Evolutionary conservation across 1,140 invertebrate genomes (phyloP).

Genomic region (Apis florea): DNA sequence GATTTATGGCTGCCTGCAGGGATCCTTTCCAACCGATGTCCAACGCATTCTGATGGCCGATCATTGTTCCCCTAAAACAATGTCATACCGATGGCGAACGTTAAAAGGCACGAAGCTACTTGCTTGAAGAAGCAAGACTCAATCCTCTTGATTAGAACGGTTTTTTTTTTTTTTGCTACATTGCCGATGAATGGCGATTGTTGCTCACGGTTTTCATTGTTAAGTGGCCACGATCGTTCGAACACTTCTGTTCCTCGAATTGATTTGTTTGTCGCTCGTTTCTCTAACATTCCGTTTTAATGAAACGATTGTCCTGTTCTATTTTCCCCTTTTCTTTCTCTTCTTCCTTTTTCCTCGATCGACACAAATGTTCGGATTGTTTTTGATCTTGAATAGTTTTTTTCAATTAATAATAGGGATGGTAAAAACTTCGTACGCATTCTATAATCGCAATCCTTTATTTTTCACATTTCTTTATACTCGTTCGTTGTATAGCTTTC

Average conservation of each 20-base stretch:
- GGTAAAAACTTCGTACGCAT: too few relatives aligned
- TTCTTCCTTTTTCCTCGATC: background rate
- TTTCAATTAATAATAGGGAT: too few relatives aligned
- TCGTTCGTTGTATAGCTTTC: too few relatives aligned
- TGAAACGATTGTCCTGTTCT: background rate
- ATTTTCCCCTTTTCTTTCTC: background rate
- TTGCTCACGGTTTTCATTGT: slow-evolving; percentile 3
- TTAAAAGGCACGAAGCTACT: background rate
- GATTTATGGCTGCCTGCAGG: slow-evolving; percentile 30
- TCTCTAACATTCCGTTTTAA: background rate
- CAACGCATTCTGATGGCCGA: background rate
- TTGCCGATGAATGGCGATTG: slow-evolving; percentile 3
- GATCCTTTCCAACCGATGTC: slow-evolving; percentile 1
- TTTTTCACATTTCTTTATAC: too few relatives aligned
- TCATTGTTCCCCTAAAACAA: slow-evolving; percentile 18
- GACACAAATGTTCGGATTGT: too few relatives aligned
- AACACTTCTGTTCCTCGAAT: background rate
- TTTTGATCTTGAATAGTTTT: background rate
- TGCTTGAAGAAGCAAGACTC: background rate
- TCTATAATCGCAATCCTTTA: too few relatives aligned
- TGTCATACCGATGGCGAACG: slow-evolving; percentile 5
- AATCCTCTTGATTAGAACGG: slow-evolving; percentile 16
- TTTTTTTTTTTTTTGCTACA: slow-evolving; percentile 1
- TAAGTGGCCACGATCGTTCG: background rate
- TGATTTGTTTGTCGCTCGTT: background rate